Conservation (phyloP, 2,113 vertebrate genomes). For the Vidua macroura region DNA sequence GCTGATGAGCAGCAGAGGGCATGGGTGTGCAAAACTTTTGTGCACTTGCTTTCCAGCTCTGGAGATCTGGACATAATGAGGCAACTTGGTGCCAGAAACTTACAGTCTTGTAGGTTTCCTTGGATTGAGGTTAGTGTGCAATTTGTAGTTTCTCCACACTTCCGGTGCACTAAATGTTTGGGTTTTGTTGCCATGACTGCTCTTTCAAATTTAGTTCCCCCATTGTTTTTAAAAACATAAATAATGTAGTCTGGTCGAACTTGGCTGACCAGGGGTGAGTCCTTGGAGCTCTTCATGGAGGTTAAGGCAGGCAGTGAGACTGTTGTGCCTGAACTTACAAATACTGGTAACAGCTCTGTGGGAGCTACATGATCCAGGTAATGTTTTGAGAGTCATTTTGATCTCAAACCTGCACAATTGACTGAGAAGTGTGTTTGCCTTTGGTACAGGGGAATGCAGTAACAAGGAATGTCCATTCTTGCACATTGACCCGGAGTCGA, state of each 20-base stretch:
- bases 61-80: slow-evolving; percentile 57
- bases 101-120: slow-evolving; percentile 60
- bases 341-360: background rate
- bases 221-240: slow-evolving; percentile 3
- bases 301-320: background rate
- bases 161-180: slow-evolving; percentile 37
- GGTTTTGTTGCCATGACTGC: slow-evolving; percentile 8
- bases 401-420: background rate
- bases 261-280: background rate
- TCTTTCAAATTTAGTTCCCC: background rate
- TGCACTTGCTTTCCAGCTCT: slow-evolving; percentile 63
- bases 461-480: slow-evolving; percentile 99
- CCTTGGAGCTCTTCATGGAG: background rate
- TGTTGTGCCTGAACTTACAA: background rate
- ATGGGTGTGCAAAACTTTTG: slow-evolving; percentile 48
- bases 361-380: background rate
- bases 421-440: slow-evolving; percentile 20
- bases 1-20: slow-evolving; percentile 30
- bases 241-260: background rate
- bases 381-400: background rate
- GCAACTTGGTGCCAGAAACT: slow-evolving; percentile 52
- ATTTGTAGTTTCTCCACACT: slow-evolving; percentile 51
- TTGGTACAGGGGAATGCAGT: slow-evolving; percentile 91
- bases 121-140: slow-evolving; percentile 41
- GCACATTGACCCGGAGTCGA: slow-evolving; percentile 98